Conservation (phyloP, 2,797 vertebrate species). For the Coracias cyanogaster region DNA sequence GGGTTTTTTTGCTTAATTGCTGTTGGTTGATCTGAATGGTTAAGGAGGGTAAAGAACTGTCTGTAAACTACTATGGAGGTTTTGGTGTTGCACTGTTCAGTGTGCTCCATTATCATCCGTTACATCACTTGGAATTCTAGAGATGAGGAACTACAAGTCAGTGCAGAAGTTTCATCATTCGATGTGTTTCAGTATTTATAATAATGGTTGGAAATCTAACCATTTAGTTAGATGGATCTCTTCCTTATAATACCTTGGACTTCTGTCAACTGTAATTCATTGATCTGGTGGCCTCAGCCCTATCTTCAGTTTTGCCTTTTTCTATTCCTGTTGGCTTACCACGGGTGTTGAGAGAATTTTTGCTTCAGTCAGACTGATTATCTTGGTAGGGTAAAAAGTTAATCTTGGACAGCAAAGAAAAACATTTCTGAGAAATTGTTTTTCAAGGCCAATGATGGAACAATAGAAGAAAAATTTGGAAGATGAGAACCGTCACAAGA, state of each 20-base stretch:
- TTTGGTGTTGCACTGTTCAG: neutral
- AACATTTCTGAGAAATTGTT: slow-evolving; percentile 14
- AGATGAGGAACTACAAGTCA: neutral
- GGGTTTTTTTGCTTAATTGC: neutral
- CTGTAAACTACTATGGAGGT: neutral
- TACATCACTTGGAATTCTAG: neutral
- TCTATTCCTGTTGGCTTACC: slow-evolving; percentile 2
- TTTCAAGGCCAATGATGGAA: neutral
- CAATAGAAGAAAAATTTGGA: neutral
- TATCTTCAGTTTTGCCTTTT: neutral
- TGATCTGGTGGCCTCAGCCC: slow-evolving; percentile 10
- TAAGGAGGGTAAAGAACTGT: neutral
- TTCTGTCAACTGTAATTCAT: slow-evolving; percentile 28
- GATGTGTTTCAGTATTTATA: neutral
- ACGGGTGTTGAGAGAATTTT: slow-evolving; percentile 26
- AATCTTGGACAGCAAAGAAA: slow-evolving; percentile 42
- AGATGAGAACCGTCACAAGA: neutral
- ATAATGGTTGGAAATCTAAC: neutral
- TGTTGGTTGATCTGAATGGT: neutral
- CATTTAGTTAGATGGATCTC: neutral
- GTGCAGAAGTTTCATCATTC: neutral
- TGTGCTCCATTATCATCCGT: neutral
- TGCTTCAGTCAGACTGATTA: slow-evolving; percentile 43
- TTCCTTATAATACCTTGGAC: neutral
- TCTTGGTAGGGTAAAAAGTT: slow-evolving; percentile 38